Evolutionary conservation across 2,888 invertebrate species (phyloP).

Genomic region (Sphecodes monilicornis): DNA sequence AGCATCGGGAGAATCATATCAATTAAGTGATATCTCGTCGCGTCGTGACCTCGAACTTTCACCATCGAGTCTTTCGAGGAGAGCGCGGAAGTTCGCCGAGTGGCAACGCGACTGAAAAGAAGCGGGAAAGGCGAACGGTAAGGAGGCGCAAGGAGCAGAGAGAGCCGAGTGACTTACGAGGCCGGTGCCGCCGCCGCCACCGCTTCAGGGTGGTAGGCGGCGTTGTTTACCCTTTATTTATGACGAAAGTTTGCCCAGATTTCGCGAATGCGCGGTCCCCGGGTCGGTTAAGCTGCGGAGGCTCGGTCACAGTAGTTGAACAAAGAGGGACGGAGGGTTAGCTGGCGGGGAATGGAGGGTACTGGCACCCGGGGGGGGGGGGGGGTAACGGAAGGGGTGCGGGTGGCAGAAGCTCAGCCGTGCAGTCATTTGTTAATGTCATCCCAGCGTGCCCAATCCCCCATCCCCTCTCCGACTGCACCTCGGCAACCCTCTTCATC

Average conservation of each 20-base stretch:
- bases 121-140: slow-evolving; percentile 42
- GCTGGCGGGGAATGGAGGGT: slow-evolving; percentile 23
- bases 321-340: slow-evolving; percentile 21
- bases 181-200: slow-evolving; percentile 64
- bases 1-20: slow-evolving; percentile 26
- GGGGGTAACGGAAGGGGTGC: slow-evolving; percentile 39
- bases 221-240: slow-evolving; percentile 83
- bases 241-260: slow-evolving; percentile 82
- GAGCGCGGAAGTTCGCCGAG: slow-evolving; percentile 36
- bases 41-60: slow-evolving; percentile 45
- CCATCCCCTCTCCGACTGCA: not conserved
- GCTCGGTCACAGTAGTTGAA: slow-evolving; percentile 61
- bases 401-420: slow-evolving; percentile 70
- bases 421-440: slow-evolving; percentile 80
- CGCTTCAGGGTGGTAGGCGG: slow-evolving; percentile 43
- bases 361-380: slow-evolving; percentile 9
- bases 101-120: slow-evolving; percentile 53
- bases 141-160: slow-evolving; percentile 49
- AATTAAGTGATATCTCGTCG: slow-evolving; percentile 44
- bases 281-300: slow-evolving; percentile 72
- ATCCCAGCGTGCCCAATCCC: slow-evolving; percentile 49
- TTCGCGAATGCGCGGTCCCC: slow-evolving; percentile 77
- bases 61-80: slow-evolving; percentile 20
- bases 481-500: not conserved
- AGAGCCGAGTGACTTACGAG: slow-evolving; percentile 74